Conservation (phyloP, 2,113 vertebrate species). For the Enhydra lutris region DNA sequence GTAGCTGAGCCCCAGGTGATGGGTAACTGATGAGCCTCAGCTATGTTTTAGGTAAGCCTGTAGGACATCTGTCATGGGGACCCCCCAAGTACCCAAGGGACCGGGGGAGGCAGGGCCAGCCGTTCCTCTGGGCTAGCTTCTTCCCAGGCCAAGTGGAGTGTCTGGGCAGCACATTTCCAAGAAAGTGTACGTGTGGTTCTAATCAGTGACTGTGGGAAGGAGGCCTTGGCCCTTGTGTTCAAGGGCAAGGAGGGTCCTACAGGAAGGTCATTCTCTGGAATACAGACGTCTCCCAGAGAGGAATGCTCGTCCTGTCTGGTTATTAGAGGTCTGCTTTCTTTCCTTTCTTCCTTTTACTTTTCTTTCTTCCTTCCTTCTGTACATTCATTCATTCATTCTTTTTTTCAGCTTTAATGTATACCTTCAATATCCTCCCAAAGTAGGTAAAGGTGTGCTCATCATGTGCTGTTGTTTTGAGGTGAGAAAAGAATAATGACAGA, state of each 20-base stretch:
- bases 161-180: not conserved
- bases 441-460: not conserved
- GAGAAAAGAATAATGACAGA: slow-evolving; percentile 9
- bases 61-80: not conserved
- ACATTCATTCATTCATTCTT: not conserved
- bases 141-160: not conserved
- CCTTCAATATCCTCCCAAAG: not conserved
- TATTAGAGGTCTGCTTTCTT: not conserved
- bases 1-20: not conserved
- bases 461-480: not conserved
- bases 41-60: not conserved
- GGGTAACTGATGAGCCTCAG: not conserved
- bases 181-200: not conserved
- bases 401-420: not conserved
- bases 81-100: not conserved
- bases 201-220: not conserved
- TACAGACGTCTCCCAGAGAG: not conserved
- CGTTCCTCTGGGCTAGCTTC: not conserved
- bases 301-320: not conserved
- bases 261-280: fast-evolving
- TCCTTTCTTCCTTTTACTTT: not conserved
- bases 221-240: not conserved
- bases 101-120: not conserved
- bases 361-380: not conserved
- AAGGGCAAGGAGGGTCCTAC: not conserved